Evolutionary conservation across 2,888 invertebrate species (phyloP), one percentile per base, ranked within the genome.

Genomic region (Herminia tarsipennalis): DNA sequence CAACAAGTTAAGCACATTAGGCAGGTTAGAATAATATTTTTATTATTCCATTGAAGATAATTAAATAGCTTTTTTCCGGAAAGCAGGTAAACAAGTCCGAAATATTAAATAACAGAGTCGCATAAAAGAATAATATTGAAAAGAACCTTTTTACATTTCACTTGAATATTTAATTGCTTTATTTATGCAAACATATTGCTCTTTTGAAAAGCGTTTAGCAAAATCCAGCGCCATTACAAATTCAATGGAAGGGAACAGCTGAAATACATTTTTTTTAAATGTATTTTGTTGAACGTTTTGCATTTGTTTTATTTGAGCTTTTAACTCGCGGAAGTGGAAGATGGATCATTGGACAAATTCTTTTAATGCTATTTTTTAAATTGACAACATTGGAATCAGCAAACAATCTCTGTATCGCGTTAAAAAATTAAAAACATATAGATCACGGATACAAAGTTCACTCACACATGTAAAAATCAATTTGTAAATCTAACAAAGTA

Each of bases 121-220:
- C 10, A 17, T 5, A 1, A 20, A 21, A 33, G 13, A 1, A 12
- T 13, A 5, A 21, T 33, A 33, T 30, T 12, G 0, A 33, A 8
- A 33, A 13, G 4, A 18, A 32, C 12, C 20, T 21, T 21, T 30
- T 44, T 38, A 37, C 38, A 33, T 41, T 27, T 16, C 29, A 47
- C 40, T 42, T 39, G 39, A 51, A 36, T 40, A 41, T 44, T 54
- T 38, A 39, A 55, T 39, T 10, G 18, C 24, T 54, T 42, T 45
- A 44, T 40, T 45, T 27, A 20, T 24, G 45, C 32, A 45, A 37
- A 42, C 42, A 49, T 44, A 43, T 46, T 40, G 34, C 30, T 46
- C 30, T 37, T 43, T 49, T 16, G 16, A 42, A 65, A 50, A 27
- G 30, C 24, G 32, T 58, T 53, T 56, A 40, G 30, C 42, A 28